Conservation (phyloP, 2,113 vertebrate genomes). For the Pholis gunnellus region DNA sequence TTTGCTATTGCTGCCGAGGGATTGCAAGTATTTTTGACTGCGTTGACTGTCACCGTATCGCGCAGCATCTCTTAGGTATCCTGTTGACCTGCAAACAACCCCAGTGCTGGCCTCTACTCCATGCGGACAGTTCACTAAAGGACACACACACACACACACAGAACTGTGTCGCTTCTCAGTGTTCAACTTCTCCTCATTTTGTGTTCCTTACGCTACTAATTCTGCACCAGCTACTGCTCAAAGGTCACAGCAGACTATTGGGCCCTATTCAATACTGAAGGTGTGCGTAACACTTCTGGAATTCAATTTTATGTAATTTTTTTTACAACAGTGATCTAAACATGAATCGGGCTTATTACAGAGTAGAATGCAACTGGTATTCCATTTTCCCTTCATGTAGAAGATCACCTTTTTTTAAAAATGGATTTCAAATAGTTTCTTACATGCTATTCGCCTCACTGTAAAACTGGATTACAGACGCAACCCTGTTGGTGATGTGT, state of each 20-base stretch:
- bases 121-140: slow-evolving; percentile 13
- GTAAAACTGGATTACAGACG: background rate
- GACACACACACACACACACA: slow-evolving; percentile 20
- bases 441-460: background rate
- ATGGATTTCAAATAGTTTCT: slow-evolving; percentile 12
- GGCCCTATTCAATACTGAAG: slow-evolving; percentile 17
- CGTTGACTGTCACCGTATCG: background rate
- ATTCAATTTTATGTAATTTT: slow-evolving; percentile 4
- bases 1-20: background rate
- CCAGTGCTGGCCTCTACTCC: slow-evolving; percentile 27
- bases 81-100: slow-evolving; percentile 36
- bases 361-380: background rate
- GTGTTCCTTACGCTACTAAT: slow-evolving; percentile 8
- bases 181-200: slow-evolving; percentile 19
- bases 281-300: slow-evolving; percentile 3
- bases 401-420: background rate
- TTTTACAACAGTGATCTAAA: slow-evolving; percentile 19
- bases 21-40: slow-evolving; percentile 24
- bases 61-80: slow-evolving; percentile 6
- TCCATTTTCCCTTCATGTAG: background rate
- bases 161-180: slow-evolving; percentile 23
- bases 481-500: background rate
- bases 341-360: slow-evolving; percentile 3
- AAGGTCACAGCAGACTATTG: slow-evolving; percentile 15
- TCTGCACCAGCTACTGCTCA: slow-evolving; percentile 31